These are phyloP conservation scores for Galemys pyrenaicus DNA, from an alignment of 2,113 vertebrate genomes.

Conservation along the genomic window DNA sequence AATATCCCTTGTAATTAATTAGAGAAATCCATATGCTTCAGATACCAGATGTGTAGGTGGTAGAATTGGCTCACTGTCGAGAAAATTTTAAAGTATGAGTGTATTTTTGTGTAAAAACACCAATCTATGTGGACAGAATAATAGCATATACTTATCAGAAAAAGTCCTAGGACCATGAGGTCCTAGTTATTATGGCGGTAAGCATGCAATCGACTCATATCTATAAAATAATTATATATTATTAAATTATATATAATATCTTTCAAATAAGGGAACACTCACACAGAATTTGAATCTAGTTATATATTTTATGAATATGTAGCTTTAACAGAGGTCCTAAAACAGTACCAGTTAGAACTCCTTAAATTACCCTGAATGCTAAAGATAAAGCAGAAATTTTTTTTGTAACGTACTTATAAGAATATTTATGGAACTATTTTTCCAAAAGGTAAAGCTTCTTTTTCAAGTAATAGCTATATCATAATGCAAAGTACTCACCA, in stretches of 20 bases:
- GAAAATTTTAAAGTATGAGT: neutral
- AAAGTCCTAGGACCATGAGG: neutral
- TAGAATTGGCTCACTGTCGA: neutral
- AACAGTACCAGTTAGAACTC: neutral
- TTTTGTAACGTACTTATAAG: neutral
- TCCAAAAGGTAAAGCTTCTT: neutral
- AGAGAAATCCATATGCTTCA: constrained; percentile 9
- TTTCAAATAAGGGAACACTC: neutral
- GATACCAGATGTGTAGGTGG: neutral
- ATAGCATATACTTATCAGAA: neutral
- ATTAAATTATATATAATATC: neutral
- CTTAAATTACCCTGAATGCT: neutral
- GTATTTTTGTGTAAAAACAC: neutral
- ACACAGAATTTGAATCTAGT: neutral
- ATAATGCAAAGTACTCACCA: neutral
- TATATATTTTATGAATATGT: neutral
- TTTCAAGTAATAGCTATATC: neutral
- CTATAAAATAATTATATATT: neutral
- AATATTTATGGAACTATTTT: neutral
- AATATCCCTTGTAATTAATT: neutral
- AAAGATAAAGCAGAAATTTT: neutral
- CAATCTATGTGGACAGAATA: neutral
- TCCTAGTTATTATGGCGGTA: neutral
- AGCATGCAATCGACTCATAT: neutral
- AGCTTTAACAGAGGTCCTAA: neutral